Percentiles rank a stretch among this genome's conserved stretches.
phyloP scores from a whole-genome alignment of 2,797 vertebrate genomes.

The Kryptopterus vitreolus region DNA sequence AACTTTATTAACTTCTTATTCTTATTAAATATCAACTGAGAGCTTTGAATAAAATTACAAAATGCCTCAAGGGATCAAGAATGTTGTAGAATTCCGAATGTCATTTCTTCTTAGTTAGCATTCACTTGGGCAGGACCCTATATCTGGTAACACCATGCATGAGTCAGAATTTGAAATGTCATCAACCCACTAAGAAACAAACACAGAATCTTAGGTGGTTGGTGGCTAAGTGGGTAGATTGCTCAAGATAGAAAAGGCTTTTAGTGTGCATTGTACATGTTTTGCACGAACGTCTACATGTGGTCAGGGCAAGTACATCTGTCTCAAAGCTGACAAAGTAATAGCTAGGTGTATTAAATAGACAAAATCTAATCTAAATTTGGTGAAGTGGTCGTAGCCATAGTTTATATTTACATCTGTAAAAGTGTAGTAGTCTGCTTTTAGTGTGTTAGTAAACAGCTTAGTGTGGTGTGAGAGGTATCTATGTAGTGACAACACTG shows the following conservation, averaged over 20 bases:
- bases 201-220: background rate
- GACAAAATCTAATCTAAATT: background rate
- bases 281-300: background rate
- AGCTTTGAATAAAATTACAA: no score
- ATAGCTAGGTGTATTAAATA: background rate
- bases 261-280: background rate
- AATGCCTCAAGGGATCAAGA: background rate
- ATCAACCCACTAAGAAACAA: no score
- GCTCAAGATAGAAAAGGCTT: conserved; percentile 4
- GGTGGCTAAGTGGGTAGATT: background rate
- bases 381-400: background rate
- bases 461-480: background rate
- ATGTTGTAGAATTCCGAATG: background rate
- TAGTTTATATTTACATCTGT: no score
- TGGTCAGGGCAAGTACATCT: background rate
- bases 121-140: background rate
- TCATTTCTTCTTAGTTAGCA: background rate
- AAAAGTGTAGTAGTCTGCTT: background rate
- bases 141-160: background rate
- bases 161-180: no score
- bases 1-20: background rate
- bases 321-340: background rate
- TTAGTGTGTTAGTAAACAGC: background rate
- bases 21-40: background rate
- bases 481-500: background rate